Base-by-base conservation (phyloP, 2,113 vertebrate species). In the Rhynchopsitta pachyrhyncha region DNA sequence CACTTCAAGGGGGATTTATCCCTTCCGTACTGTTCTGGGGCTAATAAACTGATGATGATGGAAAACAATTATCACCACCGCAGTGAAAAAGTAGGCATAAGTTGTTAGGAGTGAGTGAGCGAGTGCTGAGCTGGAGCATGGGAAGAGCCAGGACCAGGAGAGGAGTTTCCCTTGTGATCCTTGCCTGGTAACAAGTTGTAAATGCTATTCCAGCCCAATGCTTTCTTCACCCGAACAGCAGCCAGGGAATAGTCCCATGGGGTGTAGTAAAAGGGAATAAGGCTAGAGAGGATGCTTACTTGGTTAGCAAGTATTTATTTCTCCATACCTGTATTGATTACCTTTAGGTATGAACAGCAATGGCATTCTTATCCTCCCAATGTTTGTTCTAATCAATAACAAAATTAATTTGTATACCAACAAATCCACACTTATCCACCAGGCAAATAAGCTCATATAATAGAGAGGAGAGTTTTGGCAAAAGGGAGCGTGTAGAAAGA, bases 391-490 rank as follows among this genome's bases (percentile, higher is more conserved):
- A 77, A 71, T 92, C 93, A 97, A 88, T 95, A 91, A 82, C 41
- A 80, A 96, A 92, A 92, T 95, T 76, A 95, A 95, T 88, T 93
- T 95, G 86, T 93, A 82, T 88, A 94, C 88, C 47, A 83, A 93
- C 70, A 93, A 92, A 91, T 90, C 88, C 8, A 2, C 64, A 93
- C 73, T 81, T 95, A 50, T 70, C 41, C 52, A 52, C 62, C 64
- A 91, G 76, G 62, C 62, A 68, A 68, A 90, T 82, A 24, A 85
- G 42, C 55, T 55, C 46, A 41, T 29, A 64, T 77, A 96, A 91
- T 2, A 92, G 42, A 67, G 49, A 22, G 37, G 42, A 63, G 71
- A 82, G 35, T 82, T 92, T 71, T 91, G 60, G 67, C 84, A 64
- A 79, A 91, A 68, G 74, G 80, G 73, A 96, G 52, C 92, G 25